Conservation (phyloP, 2,797 vertebrate species). For the Macropus fuliginosus region DNA sequence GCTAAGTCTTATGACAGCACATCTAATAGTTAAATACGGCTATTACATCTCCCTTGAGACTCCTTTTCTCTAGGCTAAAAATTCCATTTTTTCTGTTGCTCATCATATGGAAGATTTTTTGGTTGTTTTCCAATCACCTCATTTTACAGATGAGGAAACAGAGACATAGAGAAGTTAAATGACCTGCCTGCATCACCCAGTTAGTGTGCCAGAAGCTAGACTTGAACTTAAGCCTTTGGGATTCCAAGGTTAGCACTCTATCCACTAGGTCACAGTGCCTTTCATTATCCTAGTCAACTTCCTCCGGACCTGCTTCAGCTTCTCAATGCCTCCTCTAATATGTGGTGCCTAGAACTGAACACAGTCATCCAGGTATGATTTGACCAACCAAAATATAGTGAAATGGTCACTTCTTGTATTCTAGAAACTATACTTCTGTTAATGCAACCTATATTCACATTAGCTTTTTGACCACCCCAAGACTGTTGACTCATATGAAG, state of each 20-base stretch:
- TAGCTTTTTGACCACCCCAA: background rate
- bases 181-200: background rate
- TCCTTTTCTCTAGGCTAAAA: background rate
- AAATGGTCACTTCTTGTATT: background rate
- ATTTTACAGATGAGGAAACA: background rate
- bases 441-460: background rate
- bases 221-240: background rate
- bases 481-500: background rate
- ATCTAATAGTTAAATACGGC: background rate
- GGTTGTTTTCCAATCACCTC: background rate
- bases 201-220: background rate
- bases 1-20: background rate
- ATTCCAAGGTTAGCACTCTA: background rate
- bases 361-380: background rate
- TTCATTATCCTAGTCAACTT: background rate
- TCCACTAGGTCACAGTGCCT: background rate
- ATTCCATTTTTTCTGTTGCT: background rate
- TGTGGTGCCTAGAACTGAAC: background rate
- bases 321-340: background rate
- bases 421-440: background rate
- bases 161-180: background rate
- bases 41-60: background rate
- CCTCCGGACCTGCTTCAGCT: background rate
- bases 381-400: background rate
- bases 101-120: background rate